Evolutionary conservation across 2,113 vertebrate genomes (phyloP), one percentile per base, ranked within the genome.

Genomic region (Perca flavescens): DNA sequence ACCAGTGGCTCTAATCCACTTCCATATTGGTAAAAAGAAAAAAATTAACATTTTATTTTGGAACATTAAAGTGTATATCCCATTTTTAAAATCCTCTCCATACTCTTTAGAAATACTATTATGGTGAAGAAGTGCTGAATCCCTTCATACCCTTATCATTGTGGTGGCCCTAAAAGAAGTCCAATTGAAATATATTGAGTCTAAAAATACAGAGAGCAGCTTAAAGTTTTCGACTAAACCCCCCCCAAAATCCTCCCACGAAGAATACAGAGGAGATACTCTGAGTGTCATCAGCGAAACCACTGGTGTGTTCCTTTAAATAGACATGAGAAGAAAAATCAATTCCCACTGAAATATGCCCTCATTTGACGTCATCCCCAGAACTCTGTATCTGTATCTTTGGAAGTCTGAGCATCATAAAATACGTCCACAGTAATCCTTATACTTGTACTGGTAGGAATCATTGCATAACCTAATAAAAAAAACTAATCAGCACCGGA

Each of bases 361-460:
- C 28, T 52, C 17, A 28, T 63, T 50, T 77, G 50, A 43, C 43
- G 36, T 52, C 60, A 50, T 14, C 60, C 19, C 40, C 58, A 49
- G 43, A 67, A 52, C 19, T 31, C 31, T 3, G 70, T 43, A 16
- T 67, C 46, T 36, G 72, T 36, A 53, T 78, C 63, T 67, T 28
- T 5, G 34, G 36, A 22, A 17, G 54, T 36, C 56, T 36, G 52
- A 65, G 49, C 40, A 8, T 28, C 12, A 25, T 22, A 17, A 56
- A 54, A 70, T 11, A 40, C 21, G 61, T 84, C 46, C 6, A 9
- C 0, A 21, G 25, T 82, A 79, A 86, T 86, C 78, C 52, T 34
- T n/a, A 4, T 5, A 36, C 46, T 46, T 7, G 19, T 47, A 1
- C 34, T 2, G 2, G n/a, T 13, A 17, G 1, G 14, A 69, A 52